Evolutionary conservation across 2,888 invertebrate genomes (phyloP).

Genomic region (Pterostichus madidus): DNA sequence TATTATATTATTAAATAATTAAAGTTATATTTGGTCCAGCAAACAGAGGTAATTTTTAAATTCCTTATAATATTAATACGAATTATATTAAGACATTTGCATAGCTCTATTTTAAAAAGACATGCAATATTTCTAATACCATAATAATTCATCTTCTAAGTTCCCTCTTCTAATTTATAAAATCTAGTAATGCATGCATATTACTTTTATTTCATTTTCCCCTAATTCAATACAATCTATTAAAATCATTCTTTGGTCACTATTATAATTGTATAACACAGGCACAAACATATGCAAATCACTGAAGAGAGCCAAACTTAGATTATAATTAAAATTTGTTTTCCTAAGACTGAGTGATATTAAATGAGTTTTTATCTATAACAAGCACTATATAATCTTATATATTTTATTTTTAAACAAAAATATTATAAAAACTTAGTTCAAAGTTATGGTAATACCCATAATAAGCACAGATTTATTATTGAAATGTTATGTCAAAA

Average conservation of each 20-base stretch:
- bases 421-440: slow-evolving; percentile 48
- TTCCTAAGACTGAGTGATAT: too few species aligned
- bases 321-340: not conserved
- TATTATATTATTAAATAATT: slow-evolving; percentile 25
- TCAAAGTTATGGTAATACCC: slow-evolving; percentile 65
- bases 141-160: not conserved
- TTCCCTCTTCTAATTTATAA: slow-evolving; percentile 13
- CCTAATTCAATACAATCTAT: slow-evolving; percentile 18
- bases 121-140: slow-evolving; percentile 23
- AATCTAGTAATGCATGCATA: slow-evolving; percentile 32
- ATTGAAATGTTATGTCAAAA: slow-evolving; percentile 67
- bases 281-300: slow-evolving; percentile 29
- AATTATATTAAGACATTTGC: slow-evolving; percentile 12
- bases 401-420: too few species aligned
- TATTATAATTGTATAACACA: slow-evolving; percentile 3
- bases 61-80: not conserved
- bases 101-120: slow-evolving; percentile 36
- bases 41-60: slow-evolving; percentile 21
- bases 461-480: slow-evolving; percentile 64
- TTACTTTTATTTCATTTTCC: slow-evolving; percentile 26
- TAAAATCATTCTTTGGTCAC: slow-evolving; percentile 30
- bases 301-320: slow-evolving; percentile 26
- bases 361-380: too few species aligned
- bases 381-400: too few species aligned
- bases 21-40: slow-evolving; percentile 28